phyloP scores from a whole-genome alignment of 1,140 invertebrate species.

The Hyposmocoma kahamanoa region DNA sequence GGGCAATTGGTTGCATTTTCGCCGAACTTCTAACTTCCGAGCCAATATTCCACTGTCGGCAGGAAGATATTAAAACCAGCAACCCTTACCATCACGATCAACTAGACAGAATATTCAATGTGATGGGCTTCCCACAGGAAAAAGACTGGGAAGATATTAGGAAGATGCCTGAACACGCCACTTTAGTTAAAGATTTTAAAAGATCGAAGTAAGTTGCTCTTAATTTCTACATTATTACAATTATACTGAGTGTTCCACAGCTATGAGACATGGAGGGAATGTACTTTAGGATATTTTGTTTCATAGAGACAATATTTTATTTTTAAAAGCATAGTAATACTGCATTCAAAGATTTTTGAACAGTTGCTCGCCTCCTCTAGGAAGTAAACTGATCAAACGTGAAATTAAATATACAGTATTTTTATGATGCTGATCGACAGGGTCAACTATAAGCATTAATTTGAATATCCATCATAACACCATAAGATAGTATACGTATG shows the following conservation, averaged over 20 bases:
- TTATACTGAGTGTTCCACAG: no score
- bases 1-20: constrained; percentile 99
- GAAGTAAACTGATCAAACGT: no score
- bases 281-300: neutral
- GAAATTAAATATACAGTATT: no score
- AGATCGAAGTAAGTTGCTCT: constrained; percentile 88
- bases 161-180: constrained; percentile 99
- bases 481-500: no score
- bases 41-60: constrained; percentile 99
- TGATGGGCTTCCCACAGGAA: constrained; percentile 99
- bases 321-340: no score
- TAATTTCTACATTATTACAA: constrained; percentile 7
- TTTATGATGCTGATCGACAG: no score
- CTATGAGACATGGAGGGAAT: no score
- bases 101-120: constrained; percentile 98
- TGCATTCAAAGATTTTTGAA: no score
- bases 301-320: constrained; percentile 7
- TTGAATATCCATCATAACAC: no score
- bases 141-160: constrained; percentile 99
- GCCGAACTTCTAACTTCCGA: constrained; percentile 97
- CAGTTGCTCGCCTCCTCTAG: no score
- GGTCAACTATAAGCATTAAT: no score
- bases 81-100: constrained; percentile 99
- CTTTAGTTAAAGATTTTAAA: constrained; percentile 97
- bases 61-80: constrained; percentile 99